Percentiles rank a stretch among this genome's conserved stretches.
Evolutionary conservation across 2,888 invertebrate species (phyloP).

Genomic region (Stomorhina lunata): DNA sequence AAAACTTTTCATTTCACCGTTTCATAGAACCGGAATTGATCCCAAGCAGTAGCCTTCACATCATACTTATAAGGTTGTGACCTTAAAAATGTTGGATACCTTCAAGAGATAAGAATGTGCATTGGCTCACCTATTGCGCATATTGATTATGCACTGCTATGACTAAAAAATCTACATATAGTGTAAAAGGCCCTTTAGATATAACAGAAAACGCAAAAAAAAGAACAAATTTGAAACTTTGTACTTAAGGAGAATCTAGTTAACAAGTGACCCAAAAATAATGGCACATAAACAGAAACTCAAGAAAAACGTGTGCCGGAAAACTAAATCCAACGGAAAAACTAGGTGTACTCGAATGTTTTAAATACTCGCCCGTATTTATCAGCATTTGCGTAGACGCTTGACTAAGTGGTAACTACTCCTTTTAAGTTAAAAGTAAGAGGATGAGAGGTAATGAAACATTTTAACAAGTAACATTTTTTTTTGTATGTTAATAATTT

Average conservation of each 20-base stretch:
- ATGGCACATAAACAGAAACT: constrained; percentile 49
- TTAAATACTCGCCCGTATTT: too few relatives aligned
- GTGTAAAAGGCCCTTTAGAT: neutral
- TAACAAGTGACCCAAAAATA: constrained; percentile 64
- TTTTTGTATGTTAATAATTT: too few relatives aligned
- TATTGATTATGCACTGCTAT: too few relatives aligned
- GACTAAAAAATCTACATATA: neutral
- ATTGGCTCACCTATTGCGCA: too few relatives aligned
- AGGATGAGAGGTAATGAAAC: constrained; percentile 30
- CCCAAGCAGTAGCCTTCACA: too few relatives aligned
- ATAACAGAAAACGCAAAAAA: neutral
- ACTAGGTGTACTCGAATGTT: neutral
- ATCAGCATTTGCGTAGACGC: constrained; percentile 11
- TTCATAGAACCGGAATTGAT: too few relatives aligned
- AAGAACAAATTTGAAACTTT: neutral
- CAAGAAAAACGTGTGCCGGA: constrained; percentile 1
- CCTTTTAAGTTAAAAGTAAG: neutral
- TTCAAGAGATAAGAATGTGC: too few relatives aligned
- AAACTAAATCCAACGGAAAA: neutral
- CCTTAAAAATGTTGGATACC: too few relatives aligned
- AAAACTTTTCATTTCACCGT: too few relatives aligned
- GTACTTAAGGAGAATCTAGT: constrained; percentile 38
- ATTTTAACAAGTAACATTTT: constrained; percentile 23
- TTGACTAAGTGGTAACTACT: too few relatives aligned
- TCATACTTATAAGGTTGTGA: too few relatives aligned